Evolutionary conservation across 2,113 vertebrate species (phyloP).

Genomic region (Progne subis): DNA sequence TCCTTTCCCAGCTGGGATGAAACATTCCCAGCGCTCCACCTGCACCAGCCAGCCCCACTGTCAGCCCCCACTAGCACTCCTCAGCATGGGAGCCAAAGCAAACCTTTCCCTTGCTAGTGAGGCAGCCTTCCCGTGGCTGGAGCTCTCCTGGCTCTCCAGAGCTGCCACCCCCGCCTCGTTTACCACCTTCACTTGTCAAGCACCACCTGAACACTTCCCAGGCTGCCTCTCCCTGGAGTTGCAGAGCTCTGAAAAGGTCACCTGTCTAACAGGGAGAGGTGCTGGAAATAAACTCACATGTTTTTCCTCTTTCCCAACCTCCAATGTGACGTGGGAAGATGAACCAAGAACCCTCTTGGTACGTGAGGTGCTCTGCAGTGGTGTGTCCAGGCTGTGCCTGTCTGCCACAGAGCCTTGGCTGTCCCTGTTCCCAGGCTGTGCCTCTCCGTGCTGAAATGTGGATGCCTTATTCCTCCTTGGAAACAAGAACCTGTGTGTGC

Average conservation of each 20-base stretch:
- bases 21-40: background rate
- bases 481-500: background rate
- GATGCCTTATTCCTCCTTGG: background rate
- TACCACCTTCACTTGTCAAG: slow-evolving; percentile 24
- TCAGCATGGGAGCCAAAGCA: background rate
- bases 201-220: background rate
- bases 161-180: background rate
- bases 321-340: background rate
- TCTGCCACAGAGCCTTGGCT: background rate
- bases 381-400: background rate
- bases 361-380: background rate
- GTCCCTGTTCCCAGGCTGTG: background rate
- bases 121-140: background rate
- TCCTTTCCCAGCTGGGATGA: background rate
- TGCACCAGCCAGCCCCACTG: background rate
- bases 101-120: background rate
- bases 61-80: background rate
- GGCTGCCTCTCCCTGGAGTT: background rate
- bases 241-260: slow-evolving; percentile 44
- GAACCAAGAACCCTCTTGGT: background rate
- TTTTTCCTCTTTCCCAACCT: background rate
- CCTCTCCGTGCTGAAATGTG: background rate
- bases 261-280: background rate
- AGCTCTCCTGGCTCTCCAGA: background rate
- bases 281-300: background rate